Evolutionary conservation across 2,113 vertebrate species (phyloP), one percentile per base, ranked within the genome.

Genomic region (Rana temporaria): DNA sequence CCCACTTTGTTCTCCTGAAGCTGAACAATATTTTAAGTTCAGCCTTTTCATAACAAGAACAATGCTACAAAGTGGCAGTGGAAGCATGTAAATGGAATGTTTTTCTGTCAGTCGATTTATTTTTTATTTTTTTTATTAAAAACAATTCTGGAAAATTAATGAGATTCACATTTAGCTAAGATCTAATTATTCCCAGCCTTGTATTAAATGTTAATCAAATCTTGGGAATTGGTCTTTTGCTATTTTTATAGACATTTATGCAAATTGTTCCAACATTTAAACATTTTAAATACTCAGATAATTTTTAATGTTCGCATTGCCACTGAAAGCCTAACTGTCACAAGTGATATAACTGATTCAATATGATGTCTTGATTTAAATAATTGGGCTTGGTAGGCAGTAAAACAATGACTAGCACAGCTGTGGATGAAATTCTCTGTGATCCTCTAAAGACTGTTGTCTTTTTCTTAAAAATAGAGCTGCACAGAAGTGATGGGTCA

Each of bases 171-270:
- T 53, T 56, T 48, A n/a, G 16, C 18, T 15, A 12, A 78, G 62
- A 52, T 9, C 20, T 34, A 24, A 53, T 65, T 42, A 77, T 30
- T 16, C 3, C 42, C 55, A 24, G n/a, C 19, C 76, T 67, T 26
- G 8, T 15, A 14, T 22, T 78, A 53, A 77, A 78, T 78, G 62
- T 19, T 65, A 78, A 65, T 65, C 6, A 64, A 48, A 77, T 78
- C 38, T 65, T 32, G 19, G 26, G 8, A 34, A 18, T 59, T 20
- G 6, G 55, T 4, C 24, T 24, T 22, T 78, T 11, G 18, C 53
- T 59, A 18, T 24, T 30, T 59, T 20, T 53, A 53, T 16, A 77
- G 59, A 64, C 20, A 18, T 64, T 22, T 48, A 9, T 12, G 17
- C 48, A 20, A 71, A 71, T 55, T 11, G 55, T 55, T 22, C 48